phyloP scores from a whole-genome alignment of 2,113 vertebrate genomes.

The Rutilus rutilus region DNA sequence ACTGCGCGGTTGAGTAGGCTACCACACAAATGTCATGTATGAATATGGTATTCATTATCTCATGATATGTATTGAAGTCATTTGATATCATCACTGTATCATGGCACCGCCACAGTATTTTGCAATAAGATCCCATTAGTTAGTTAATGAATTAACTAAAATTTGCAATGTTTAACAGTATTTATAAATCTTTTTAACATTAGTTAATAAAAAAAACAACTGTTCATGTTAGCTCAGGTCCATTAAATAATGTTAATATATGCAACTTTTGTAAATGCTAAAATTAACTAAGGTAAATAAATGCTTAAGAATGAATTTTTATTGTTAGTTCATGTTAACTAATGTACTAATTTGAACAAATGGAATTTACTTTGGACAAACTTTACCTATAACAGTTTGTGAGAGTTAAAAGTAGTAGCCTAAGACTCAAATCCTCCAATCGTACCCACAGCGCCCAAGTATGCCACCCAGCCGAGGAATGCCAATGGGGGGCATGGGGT shows the following conservation, averaged over 20 bases:
- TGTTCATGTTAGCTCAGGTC: not conserved
- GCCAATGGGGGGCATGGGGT: slow-evolving; percentile 83
- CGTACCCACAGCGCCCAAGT: slow-evolving; percentile 78
- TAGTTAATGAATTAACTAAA: not conserved
- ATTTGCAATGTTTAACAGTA: not conserved
- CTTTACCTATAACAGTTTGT: not conserved
- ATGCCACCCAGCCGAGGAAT: slow-evolving; percentile 83
- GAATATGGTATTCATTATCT: not conserved
- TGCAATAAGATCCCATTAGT: not conserved
- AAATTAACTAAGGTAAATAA: not conserved
- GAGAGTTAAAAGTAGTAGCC: not conserved
- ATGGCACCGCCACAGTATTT: not conserved
- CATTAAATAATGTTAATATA: not conserved
- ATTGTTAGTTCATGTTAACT: not conserved
- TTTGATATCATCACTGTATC: not conserved
- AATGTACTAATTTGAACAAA: not conserved
- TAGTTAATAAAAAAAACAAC: not conserved
- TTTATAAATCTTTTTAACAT: not conserved
- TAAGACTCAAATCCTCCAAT: not conserved
- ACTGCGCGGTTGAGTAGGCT: not conserved
- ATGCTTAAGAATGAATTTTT: not conserved
- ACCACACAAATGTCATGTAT: not conserved
- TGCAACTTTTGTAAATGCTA: not conserved
- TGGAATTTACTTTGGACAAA: not conserved
- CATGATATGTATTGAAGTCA: not conserved